Evolutionary conservation across 1,140 invertebrate genomes (phyloP), one percentile per base, ranked within the genome.

Genomic region (Laupala kohalensis): DNA sequence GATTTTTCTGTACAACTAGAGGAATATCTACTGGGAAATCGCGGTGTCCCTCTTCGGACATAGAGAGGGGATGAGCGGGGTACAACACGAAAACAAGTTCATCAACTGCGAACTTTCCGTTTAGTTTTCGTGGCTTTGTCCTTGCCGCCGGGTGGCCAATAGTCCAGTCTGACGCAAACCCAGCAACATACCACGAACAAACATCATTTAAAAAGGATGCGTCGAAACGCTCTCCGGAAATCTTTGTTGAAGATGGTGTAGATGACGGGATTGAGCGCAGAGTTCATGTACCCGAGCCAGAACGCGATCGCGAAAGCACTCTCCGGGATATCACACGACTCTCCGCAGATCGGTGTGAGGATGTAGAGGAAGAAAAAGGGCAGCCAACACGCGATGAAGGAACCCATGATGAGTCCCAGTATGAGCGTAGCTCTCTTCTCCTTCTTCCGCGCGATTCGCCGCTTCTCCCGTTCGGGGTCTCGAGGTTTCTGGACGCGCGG

Each of bases 221-320:
- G 88, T 74, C 94, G 88, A 80, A 99, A 99, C 13, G 96, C 96
- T 77, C 92, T 87, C 72, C 96, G 88, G 83, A 99, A 99, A 83
- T 99, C 97, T 83, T 97, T 94, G 83, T 99, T 99, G 84, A 98
- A 99, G 77, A 98, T 97, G 66, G 96, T 98, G 82, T 98, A 98
- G 75, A 98, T 98, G 75, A 97, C 92, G 19, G 96, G 97, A 83
- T 99, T 99, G 28, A 98, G 86, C 53, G 96, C 96, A 28, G 96
- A 98, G 82, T 99, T 99, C 87, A 96, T 95, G 81, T 99, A 99
- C 25, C 97, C 97, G 25, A 99, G 84, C 98, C 98, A 99, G 81
- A 99, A 99, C 64, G 96, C 95, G 73, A 97, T 90, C 28, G 93
- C 92, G 79, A 99, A 99, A 3, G 94, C 93, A 74, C 89, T 88